Evolutionary conservation across 2,797 vertebrate genomes (phyloP).

Genomic region (Lepus oiostolus): DNA sequence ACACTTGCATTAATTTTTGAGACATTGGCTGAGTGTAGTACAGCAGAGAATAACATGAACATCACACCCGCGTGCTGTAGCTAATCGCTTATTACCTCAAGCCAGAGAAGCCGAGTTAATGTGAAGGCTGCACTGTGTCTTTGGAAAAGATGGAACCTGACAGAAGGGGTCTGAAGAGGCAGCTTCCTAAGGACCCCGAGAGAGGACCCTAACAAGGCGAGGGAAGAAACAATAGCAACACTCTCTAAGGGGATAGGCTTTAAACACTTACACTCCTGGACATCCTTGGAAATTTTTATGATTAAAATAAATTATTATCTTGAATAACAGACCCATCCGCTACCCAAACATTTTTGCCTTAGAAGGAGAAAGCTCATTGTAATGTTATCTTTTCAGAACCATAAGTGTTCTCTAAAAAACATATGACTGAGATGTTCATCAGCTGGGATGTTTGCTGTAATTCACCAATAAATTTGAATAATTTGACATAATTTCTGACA

Average conservation of each 20-base stretch:
- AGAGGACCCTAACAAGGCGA: conserved; percentile 41
- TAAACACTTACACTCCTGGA: conserved; percentile 61
- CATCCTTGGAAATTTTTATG: conserved; percentile 68
- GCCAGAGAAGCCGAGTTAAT: conserved; percentile 80
- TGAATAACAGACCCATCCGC: conserved; percentile 46
- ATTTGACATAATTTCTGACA: conserved; percentile 88
- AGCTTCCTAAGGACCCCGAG: conserved; percentile 82
- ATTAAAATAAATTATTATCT: conserved; percentile 76
- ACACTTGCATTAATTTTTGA: conserved; percentile 94
- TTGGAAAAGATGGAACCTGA: conserved; percentile 66
- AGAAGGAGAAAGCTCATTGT: conserved; percentile 65
- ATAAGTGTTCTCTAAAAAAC: conserved; percentile 82
- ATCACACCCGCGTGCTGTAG: conserved; percentile 73
- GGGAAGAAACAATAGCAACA: conserved; percentile 60
- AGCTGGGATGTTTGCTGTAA: conserved; percentile 72
- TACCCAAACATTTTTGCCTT: conserved; percentile 59
- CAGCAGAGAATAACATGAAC: conserved; percentile 80
- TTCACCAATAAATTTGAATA: conserved; percentile 82
- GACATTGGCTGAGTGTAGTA: conserved; percentile 86
- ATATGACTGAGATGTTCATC: conserved; percentile 81
- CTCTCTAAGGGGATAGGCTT: not conserved
- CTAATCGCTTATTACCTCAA: conserved; percentile 88
- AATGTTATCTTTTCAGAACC: conserved; percentile 69
- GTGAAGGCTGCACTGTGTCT: conserved; percentile 72
- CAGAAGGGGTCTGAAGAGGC: conserved; percentile 80